These are phyloP conservation scores for Macropus fuliginosus DNA, from an alignment of 2,797 vertebrate species.

Conservation along the genomic window DNA sequence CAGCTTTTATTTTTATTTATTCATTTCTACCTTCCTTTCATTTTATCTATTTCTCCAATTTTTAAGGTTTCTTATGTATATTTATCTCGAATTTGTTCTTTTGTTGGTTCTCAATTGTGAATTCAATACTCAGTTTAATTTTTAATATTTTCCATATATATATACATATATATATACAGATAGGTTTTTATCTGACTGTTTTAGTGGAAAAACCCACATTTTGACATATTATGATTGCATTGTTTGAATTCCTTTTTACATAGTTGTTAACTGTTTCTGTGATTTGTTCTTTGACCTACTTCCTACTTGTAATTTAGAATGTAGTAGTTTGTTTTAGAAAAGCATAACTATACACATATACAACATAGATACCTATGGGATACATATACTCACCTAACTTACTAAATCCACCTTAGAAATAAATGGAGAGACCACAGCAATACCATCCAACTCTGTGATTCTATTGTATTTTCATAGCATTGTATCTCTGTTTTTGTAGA, in stretches of 20 bases:
- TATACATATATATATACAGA: neutral
- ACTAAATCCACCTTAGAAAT: neutral
- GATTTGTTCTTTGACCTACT: neutral
- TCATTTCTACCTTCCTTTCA: neutral
- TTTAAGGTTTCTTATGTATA: neutral
- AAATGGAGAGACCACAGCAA: neutral
- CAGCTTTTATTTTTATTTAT: neutral
- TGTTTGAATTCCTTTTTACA: neutral
- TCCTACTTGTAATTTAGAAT: neutral
- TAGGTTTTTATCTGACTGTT: neutral
- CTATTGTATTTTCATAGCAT: neutral
- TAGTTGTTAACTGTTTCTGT: neutral
- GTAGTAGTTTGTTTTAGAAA: neutral
- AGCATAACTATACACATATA: neutral
- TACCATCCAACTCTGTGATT: neutral
- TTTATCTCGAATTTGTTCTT: neutral
- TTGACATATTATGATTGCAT: neutral
- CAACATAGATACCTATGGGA: no score
- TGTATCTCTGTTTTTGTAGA: conserved; percentile 37
- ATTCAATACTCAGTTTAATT: neutral
- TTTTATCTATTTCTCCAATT: neutral
- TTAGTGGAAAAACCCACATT: neutral
- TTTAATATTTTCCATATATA: neutral
- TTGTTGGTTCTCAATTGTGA: neutral
- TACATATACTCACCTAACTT: neutral